Percentiles rank a stretch among this genome's conserved stretches.
These are phyloP conservation scores for Ceraclea dissimilis DNA, from an alignment of 2,888 invertebrate genomes.

Conservation along the genomic window DNA sequence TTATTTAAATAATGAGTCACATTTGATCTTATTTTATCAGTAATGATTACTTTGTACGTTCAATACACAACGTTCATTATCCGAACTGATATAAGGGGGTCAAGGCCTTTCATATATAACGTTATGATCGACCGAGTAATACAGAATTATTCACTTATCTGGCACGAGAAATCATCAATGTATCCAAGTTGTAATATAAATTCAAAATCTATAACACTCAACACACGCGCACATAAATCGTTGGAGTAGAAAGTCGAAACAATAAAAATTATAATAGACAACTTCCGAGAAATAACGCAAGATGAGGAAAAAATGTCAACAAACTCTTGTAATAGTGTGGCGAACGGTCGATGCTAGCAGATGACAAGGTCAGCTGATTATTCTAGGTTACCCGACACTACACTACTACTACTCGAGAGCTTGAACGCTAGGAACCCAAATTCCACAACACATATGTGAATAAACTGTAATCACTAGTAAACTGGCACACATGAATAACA, in stretches of 20 bases:
- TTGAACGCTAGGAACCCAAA: constrained; percentile 2
- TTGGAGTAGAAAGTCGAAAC: too few species aligned
- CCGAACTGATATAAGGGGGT: neutral
- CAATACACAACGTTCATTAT: neutral
- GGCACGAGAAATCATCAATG: too few species aligned
- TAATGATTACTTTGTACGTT: neutral
- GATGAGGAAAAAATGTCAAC: constrained; percentile 11
- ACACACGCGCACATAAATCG: too few species aligned
- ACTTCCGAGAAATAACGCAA: neutral
- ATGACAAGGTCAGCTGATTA: constrained; percentile 16
- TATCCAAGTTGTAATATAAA: too few species aligned
- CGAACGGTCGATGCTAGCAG: constrained; percentile 1
- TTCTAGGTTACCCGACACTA: constrained; percentile 12
- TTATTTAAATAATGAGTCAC: too few species aligned
- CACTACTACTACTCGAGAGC: neutral
- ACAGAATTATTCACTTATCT: too few species aligned
- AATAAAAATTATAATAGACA: neutral
- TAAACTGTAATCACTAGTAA: constrained; percentile 6
- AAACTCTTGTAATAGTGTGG: constrained; percentile 1
- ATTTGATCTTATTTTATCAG: too few species aligned
- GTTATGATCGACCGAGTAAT: neutral
- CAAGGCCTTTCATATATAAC: neutral
- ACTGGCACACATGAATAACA: neutral
- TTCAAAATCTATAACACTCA: too few species aligned
- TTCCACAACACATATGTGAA: constrained; percentile 5